phyloP scores from a whole-genome alignment of 2,113 vertebrate genomes.

The Hiodon alosoides region DNA sequence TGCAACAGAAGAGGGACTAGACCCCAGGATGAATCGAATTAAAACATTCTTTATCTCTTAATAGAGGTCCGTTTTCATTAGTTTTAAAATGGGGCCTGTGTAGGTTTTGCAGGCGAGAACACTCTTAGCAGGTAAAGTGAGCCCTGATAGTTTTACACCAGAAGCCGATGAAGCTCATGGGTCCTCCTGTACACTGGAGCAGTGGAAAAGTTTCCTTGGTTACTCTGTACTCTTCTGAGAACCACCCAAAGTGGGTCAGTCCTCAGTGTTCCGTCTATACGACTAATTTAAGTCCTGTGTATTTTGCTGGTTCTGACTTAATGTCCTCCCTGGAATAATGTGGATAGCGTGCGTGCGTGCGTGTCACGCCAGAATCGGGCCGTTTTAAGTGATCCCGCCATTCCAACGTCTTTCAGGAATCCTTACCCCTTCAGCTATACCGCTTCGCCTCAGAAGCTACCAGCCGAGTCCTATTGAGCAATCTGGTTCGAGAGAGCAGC shows the following conservation, averaged over 20 bases:
- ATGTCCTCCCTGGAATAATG: background rate
- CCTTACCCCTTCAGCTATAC: no score
- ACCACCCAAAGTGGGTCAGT: no score
- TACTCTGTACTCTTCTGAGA: background rate
- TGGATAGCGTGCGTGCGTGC: background rate
- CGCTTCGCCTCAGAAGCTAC: no score
- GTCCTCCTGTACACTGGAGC: no score
- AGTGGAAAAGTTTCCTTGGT: background rate
- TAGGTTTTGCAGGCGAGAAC: background rate
- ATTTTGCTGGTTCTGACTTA: background rate
- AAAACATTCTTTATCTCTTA: constrained; percentile 4
- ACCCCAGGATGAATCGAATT: constrained; percentile 8
- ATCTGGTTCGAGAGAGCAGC: no score
- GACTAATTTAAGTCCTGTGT: constrained; percentile 9
- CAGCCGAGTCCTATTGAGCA: no score
- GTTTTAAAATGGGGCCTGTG: background rate
- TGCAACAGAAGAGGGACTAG: background rate
- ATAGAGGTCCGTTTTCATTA: background rate
- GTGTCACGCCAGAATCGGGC: background rate
- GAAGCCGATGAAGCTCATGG: no score
- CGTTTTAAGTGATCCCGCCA: no score
- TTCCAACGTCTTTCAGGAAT: no score
- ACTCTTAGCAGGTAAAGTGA: no score
- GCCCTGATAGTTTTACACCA: no score
- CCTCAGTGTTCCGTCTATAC: background rate